Evolutionary conservation across 2,888 invertebrate genomes (phyloP).

Genomic region (Odontocerum albicorne): DNA sequence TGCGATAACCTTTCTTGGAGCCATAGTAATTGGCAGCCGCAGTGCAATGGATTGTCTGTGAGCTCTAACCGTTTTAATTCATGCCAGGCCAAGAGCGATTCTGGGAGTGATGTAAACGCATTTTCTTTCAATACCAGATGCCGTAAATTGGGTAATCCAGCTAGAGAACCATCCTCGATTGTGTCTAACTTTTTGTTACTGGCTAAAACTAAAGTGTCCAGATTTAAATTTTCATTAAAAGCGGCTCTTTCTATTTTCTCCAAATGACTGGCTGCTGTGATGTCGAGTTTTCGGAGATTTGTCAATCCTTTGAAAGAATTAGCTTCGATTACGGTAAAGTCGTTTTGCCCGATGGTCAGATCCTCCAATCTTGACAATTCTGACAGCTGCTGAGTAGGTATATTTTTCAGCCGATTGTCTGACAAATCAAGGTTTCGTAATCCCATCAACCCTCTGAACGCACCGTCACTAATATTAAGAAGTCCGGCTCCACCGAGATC

Average conservation of each 20-base stretch:
- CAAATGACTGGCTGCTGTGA: constrained; percentile 75
- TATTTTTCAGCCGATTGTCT: constrained; percentile 73
- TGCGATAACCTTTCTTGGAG: constrained; percentile 70
- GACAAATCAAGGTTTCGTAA: constrained; percentile 75
- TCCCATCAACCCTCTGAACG: constrained; percentile 75
- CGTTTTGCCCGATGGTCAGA: constrained; percentile 80
- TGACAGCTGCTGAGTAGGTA: constrained; percentile 76
- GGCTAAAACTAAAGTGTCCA: constrained; percentile 74
- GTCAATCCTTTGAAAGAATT: constrained; percentile 78
- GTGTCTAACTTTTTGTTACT: constrained; percentile 75
- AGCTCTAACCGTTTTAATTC: constrained; percentile 76
- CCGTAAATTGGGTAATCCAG: constrained; percentile 76
- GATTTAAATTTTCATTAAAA: constrained; percentile 77
- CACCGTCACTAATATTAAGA: constrained; percentile 73
- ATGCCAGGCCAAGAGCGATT: constrained; percentile 77
- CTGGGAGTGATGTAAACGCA: constrained; percentile 73
- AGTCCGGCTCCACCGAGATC: constrained; percentile 82
- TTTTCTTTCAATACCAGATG: constrained; percentile 79
- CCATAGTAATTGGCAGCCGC: constrained; percentile 82
- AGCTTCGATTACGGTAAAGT: constrained; percentile 68
- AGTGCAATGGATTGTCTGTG: constrained; percentile 79
- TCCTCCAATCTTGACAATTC: constrained; percentile 75
- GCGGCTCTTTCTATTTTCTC: constrained; percentile 75
- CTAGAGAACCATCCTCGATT: constrained; percentile 75
- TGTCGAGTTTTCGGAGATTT: constrained; percentile 74